These are phyloP conservation scores for Venustaconcha ellipsiformis DNA, from an alignment of 1,140 invertebrate genomes.

Conservation along the genomic window DNA sequence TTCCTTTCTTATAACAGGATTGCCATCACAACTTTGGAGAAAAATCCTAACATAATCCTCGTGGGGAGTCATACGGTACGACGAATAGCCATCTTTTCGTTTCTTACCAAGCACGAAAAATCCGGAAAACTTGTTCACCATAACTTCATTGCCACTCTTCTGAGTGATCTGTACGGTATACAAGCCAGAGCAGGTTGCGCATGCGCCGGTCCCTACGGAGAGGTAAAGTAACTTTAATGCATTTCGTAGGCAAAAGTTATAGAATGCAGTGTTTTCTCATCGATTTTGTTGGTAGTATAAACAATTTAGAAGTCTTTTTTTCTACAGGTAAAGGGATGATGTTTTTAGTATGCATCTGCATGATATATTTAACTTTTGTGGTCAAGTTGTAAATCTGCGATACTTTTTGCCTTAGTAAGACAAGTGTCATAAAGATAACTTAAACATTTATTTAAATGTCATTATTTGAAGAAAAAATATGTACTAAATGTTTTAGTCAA, in stretches of 20 bases:
- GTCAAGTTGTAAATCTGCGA: too few species aligned
- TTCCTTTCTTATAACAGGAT: background rate
- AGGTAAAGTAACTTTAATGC: slow-evolving; percentile 20
- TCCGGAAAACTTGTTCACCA: slow-evolving; percentile 81
- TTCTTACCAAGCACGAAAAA: slow-evolving; percentile 83
- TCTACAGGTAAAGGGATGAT: too few species aligned
- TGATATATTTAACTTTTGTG: too few species aligned
- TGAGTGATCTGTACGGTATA: slow-evolving; percentile 93
- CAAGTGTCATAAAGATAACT: too few species aligned
- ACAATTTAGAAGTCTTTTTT: too few species aligned
- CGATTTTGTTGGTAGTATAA: too few species aligned
- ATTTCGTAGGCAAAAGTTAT: background rate
- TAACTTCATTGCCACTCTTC: slow-evolving; percentile 87
- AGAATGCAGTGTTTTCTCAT: too few species aligned
- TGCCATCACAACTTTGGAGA: slow-evolving; percentile 28
- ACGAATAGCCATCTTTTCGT: slow-evolving; percentile 85
- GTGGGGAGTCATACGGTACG: slow-evolving; percentile 78
- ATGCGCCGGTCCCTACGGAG: slow-evolving; percentile 84
- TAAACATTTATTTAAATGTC: too few species aligned
- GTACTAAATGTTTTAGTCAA: too few species aligned
- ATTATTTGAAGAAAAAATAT: too few species aligned
- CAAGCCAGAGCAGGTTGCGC: slow-evolving; percentile 87
- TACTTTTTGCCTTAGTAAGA: too few species aligned
- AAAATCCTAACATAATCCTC: slow-evolving; percentile 79
- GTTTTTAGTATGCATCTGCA: too few species aligned